Evolutionary conservation across 2,797 vertebrate species (phyloP).

Genomic region (Pelochelys cantorii): DNA sequence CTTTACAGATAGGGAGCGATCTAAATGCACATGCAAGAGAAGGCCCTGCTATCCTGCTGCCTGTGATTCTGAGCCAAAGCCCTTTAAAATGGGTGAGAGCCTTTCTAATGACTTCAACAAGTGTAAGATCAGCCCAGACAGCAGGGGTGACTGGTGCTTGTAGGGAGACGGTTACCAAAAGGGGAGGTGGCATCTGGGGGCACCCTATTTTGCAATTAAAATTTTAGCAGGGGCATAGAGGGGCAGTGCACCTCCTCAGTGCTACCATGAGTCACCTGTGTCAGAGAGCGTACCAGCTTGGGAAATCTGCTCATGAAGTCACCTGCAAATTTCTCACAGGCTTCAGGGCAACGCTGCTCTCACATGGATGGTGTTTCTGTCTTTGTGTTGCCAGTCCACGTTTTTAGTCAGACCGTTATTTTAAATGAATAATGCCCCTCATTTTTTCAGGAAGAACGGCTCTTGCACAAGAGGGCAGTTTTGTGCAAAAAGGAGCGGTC

Average conservation of each 20-base stretch:
- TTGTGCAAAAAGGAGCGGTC: too few species aligned
- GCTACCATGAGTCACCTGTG: too few species aligned
- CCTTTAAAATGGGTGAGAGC: background rate
- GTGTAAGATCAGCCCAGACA: background rate
- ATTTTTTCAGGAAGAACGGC: too few species aligned
- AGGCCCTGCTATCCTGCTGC: background rate
- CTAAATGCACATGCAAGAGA: background rate
- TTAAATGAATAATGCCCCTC: background rate
- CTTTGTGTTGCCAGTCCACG: conserved; percentile 10
- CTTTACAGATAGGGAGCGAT: background rate
- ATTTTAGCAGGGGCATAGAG: too few species aligned
- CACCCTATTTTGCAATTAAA: too few species aligned
- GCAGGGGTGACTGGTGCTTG: too few species aligned
- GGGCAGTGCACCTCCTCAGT: too few species aligned
- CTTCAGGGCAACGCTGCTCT: background rate
- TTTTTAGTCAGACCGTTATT: background rate
- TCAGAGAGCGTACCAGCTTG: background rate
- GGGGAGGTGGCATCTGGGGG: too few species aligned
- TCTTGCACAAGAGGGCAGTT: too few species aligned
- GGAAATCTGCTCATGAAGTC: background rate
- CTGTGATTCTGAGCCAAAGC: background rate
- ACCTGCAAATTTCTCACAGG: background rate
- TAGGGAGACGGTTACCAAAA: too few species aligned
- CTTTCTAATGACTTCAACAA: background rate
- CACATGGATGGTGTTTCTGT: background rate